phyloP scores from a whole-genome alignment of 2,113 vertebrate genomes.

The Hypomesus transpacificus region DNA sequence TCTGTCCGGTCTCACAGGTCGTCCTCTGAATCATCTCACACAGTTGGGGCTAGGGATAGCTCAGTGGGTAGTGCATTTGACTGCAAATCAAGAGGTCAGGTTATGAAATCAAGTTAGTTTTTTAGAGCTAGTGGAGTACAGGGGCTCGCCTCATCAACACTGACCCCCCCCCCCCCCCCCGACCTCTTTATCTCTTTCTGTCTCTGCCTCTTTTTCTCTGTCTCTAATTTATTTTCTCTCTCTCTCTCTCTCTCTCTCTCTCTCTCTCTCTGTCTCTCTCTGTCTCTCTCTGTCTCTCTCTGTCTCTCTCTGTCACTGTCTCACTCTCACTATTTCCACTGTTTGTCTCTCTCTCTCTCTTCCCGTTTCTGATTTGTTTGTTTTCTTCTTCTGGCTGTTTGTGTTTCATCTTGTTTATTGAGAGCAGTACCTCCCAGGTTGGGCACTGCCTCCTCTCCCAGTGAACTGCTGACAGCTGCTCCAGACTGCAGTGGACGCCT shows the following conservation, averaged over 20 bases:
- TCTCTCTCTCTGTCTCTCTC: background rate
- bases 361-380: background rate
- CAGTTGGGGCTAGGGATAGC: constrained; percentile 50
- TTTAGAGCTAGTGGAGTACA: too few relatives aligned
- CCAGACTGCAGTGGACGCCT: constrained; percentile 17
- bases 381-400: background rate
- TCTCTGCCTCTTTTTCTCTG: background rate
- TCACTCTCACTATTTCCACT: background rate
- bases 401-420: background rate
- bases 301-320: background rate
- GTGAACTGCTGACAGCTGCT: constrained; percentile 33
- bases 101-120: constrained; percentile 48
- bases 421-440: background rate
- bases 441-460: too few relatives aligned
- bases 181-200: background rate
- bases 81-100: constrained; percentile 69
- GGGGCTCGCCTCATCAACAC: too few relatives aligned
- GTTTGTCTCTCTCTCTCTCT: background rate
- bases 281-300: background rate
- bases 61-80: constrained; percentile 59
- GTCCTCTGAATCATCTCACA: too few relatives aligned
- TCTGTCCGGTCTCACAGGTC: too few relatives aligned
- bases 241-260: background rate
- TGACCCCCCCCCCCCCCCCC: too few relatives aligned
- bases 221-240: too few relatives aligned